Evolutionary conservation across 35 echinoderm and acorn worm species (phyloP), one percentile per base, ranked within the genome.

Genomic region (Holothuria glaberrima): DNA sequence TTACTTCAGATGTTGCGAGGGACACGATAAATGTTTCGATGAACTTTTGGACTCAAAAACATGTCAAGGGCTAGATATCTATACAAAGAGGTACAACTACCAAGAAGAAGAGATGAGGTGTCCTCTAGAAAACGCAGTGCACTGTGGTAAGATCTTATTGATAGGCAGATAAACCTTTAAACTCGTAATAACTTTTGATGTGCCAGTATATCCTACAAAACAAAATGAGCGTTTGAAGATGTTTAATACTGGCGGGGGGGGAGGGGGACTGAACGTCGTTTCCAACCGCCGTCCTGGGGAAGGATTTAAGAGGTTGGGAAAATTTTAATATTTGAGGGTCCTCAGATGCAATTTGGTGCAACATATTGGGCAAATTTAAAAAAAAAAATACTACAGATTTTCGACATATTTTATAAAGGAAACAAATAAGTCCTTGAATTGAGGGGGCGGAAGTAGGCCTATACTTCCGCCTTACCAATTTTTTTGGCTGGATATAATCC

Each of bases 1-100:
- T 75, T 75, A 48, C 20, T 52, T 41, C 27, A 80, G 76, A 80
- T 80, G 76, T 48, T 80, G 76, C 76, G n/a, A 80, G 22, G 41
- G 45, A 32, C 76, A 80, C 41, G 76, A 80, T 24, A 32, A 29
- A 17, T 80, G 76, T 34, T 80, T n/a, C 41, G 76, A 80, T 28
- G 41, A 20, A 16, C 76, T 80, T 80, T 44, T 80, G 9, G 76
- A 80, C 41, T 24, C 18, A 10, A 41, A 48, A 41, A 80, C 12
- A 22, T 80, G 76, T 34, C 9, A 58, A 25, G 76, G 76, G 21
- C 28, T 80, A 20, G 76, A 80, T 13, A 44, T 80, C 12, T 80
- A 80, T 20, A 41, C 32, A 5, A 80, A n/a, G 6, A 48, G 0
- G 3, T 80, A 80, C 21, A 22, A 6, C 1, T 16, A 45, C 30